These are phyloP conservation scores for Eidolon dupreanum DNA, from an alignment of 2,797 vertebrate genomes.

Conservation along the genomic window DNA sequence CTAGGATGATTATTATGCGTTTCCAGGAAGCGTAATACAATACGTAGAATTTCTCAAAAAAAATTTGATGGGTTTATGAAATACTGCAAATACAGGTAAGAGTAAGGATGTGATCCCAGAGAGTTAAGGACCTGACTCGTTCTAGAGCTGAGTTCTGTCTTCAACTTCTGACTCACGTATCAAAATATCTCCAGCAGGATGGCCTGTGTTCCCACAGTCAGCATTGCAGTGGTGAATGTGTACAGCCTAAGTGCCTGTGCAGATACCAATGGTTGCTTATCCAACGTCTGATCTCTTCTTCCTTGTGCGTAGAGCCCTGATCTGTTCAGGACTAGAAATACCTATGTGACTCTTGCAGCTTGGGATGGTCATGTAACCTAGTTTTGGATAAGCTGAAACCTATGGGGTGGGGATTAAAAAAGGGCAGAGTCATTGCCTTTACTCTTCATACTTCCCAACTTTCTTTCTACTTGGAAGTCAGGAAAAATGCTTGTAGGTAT, in stretches of 20 bases:
- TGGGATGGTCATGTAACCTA: background rate
- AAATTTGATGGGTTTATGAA: background rate
- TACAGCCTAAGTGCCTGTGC: background rate
- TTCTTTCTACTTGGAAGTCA: background rate
- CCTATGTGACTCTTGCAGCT: background rate
- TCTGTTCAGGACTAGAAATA: background rate
- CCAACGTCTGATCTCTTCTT: background rate
- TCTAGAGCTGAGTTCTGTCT: background rate
- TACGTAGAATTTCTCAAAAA: background rate
- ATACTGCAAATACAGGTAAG: background rate
- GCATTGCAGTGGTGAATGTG: rapidly evolving
- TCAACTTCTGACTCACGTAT: background rate
- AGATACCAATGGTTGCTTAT: background rate
- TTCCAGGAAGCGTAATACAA: background rate
- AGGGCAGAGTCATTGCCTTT: background rate
- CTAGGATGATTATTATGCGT: background rate
- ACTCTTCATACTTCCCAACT: background rate
- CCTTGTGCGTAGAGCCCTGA: background rate
- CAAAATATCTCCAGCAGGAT: background rate
- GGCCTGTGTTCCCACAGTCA: background rate
- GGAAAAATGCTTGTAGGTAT: background rate
- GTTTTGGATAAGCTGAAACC: background rate
- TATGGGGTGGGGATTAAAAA: background rate
- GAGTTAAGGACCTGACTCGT: background rate
- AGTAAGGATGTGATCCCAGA: background rate